Conservation (phyloP, 2,888 invertebrate species). For the Cabera pusaria region DNA sequence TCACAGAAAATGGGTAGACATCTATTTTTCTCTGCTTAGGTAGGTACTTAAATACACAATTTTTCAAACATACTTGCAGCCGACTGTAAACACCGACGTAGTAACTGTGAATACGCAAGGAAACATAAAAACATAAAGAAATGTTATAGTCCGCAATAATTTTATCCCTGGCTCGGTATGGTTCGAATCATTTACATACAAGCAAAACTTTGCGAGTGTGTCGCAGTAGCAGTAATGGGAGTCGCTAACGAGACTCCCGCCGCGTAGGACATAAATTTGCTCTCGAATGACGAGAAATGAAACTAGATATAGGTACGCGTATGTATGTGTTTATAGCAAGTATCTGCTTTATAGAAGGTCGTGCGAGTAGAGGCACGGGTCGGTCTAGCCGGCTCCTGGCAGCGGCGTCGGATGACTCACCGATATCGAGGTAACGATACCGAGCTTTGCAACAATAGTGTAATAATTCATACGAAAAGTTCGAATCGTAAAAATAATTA, state of each 20-base stretch:
- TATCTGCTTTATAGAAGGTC: conserved; percentile 22
- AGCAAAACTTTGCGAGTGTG: conserved; percentile 25
- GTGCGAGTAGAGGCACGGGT: conserved; percentile 23
- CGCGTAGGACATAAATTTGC: conserved; percentile 49
- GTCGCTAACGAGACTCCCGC: conserved; percentile 47
- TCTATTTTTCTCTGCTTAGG: too few relatives aligned
- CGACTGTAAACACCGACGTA: too few relatives aligned
- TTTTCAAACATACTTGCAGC: neutral
- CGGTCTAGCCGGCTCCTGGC: conserved; percentile 58
- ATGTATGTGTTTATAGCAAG: conserved; percentile 17
- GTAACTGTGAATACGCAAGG: conserved; percentile 4
- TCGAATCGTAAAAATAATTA: conserved; percentile 20
- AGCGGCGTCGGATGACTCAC: conserved; percentile 64
- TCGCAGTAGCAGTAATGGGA: conserved; percentile 30
- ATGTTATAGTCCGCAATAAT: conserved; percentile 15
- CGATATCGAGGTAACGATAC: conserved; percentile 48
- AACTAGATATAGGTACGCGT: conserved; percentile 25
- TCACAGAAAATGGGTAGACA: too few relatives aligned
- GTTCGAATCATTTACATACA: conserved; percentile 10
- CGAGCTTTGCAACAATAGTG: conserved; percentile 38
- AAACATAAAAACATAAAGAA: conserved; percentile 9
- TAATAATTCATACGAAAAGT: conserved; percentile 21
- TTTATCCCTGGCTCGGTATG: conserved; percentile 10
- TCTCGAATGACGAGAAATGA: conserved; percentile 37
- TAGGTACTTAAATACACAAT: too few relatives aligned